These are phyloP conservation scores for Aethina tumida DNA, from an alignment of 1,140 invertebrate species.

Conservation along the genomic window DNA sequence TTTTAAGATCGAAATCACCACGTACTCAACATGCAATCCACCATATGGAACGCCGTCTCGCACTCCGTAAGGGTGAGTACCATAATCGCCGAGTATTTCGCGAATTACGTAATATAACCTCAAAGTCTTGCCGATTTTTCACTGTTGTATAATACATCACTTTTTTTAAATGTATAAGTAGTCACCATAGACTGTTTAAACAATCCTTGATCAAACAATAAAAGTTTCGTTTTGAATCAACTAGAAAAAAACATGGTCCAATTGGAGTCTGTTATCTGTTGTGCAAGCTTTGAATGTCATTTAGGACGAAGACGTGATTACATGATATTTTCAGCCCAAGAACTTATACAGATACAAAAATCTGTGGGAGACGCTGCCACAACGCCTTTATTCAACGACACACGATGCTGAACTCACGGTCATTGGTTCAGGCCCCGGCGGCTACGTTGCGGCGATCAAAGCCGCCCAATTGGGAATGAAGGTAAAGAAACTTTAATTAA, in stretches of 20 bases:
- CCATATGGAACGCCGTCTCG: conserved; percentile 19
- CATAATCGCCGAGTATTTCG: conserved; percentile 1
- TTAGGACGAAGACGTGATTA: not conserved
- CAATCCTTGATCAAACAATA: too few relatives aligned
- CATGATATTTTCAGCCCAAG: conserved; percentile 20
- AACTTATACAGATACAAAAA: conserved; percentile 19
- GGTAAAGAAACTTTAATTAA: conserved; percentile 39
- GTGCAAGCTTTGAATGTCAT: not conserved
- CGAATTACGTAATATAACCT: conserved; percentile 32
- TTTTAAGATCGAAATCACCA: too few relatives aligned
- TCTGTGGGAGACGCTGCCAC: conserved; percentile 18
- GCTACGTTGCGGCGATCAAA: conserved; percentile 99
- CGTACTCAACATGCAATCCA: conserved; percentile 23
- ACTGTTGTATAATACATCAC: too few relatives aligned
- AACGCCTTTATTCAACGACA: conserved; percentile 53
- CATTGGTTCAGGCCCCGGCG: conserved; percentile 96
- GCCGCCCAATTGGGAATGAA: conserved; percentile 97
- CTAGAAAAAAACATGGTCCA: conserved; percentile 3
- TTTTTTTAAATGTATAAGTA: too few relatives aligned
- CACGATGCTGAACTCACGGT: conserved; percentile 91
- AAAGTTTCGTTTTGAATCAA: conserved; percentile 7
- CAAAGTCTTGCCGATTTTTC: conserved; percentile 5
- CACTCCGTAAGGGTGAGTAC: conserved; percentile 20
- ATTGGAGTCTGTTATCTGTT: not conserved
- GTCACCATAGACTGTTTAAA: too few relatives aligned